A percentile compares a stretch with the other conserved stretches of the same genome.
These are phyloP conservation scores for Trididemnum clinides DNA, from an alignment of 23 tunicate species.

Conservation along the genomic window DNA sequence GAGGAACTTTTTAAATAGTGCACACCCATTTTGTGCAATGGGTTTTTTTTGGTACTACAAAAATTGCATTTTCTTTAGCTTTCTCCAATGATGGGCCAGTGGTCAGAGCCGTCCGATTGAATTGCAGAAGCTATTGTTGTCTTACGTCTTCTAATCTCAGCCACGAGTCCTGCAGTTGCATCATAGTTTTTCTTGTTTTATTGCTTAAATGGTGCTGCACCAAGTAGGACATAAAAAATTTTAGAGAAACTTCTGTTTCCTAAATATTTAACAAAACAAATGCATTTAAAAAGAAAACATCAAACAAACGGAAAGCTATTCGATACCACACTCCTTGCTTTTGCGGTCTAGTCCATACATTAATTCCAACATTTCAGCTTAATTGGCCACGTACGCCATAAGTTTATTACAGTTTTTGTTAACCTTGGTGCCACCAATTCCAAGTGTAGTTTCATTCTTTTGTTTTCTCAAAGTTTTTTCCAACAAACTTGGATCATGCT, in stretches of 20 bases:
- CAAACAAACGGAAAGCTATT: neutral
- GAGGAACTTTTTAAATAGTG: too few relatives aligned
- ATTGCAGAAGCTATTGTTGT: neutral
- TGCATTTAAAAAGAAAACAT: neutral
- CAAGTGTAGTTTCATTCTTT: neutral
- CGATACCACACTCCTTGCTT: neutral
- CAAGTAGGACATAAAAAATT: neutral
- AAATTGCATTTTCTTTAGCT: neutral
- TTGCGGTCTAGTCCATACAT: neutral
- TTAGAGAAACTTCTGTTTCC: neutral
- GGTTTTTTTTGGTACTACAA: neutral
- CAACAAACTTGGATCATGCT: neutral
- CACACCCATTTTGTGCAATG: neutral
- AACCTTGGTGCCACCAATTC: conserved; percentile 2
- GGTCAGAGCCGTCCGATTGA: neutral
- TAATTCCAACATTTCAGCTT: neutral
- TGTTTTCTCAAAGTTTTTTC: conserved; percentile 8
- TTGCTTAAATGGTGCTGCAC: neutral
- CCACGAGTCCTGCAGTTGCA: neutral
- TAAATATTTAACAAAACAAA: neutral
- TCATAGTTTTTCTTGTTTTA: neutral
- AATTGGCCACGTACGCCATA: neutral
- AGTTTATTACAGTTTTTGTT: neutral
- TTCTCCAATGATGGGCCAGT: neutral
- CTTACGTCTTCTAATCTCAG: neutral